Conservation (phyloP, 2,888 invertebrate genomes). For the Melieria omissa region DNA sequence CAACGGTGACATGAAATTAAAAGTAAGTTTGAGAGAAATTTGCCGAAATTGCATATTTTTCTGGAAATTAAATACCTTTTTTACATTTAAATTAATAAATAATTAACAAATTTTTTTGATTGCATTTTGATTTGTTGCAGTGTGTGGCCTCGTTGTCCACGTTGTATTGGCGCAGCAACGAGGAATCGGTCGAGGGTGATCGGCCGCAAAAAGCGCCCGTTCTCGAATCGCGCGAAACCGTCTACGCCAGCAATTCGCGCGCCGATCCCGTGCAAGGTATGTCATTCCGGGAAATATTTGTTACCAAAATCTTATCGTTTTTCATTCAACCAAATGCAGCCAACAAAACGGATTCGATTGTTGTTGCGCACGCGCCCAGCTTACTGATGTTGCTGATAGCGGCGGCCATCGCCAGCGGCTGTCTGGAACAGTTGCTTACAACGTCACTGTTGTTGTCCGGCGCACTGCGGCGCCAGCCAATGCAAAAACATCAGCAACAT, state of each 20-base stretch:
- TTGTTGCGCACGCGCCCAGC: slow-evolving; percentile 54
- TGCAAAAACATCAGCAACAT: slow-evolving; percentile 15
- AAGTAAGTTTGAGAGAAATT: slow-evolving; percentile 62
- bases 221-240: slow-evolving; percentile 77
- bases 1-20: slow-evolving; percentile 79
- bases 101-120: background rate
- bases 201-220: slow-evolving; percentile 75
- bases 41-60: background rate
- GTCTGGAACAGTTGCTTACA: slow-evolving; percentile 42
- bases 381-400: slow-evolving; percentile 53
- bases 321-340: slow-evolving; percentile 67
- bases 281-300: slow-evolving; percentile 67
- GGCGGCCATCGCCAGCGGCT: slow-evolving; percentile 52
- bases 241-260: slow-evolving; percentile 69
- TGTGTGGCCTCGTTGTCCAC: slow-evolving; percentile 79
- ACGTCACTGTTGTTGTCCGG: slow-evolving; percentile 19
- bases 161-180: slow-evolving; percentile 79
- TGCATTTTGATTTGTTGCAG: slow-evolving; percentile 49
- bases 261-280: slow-evolving; percentile 79
- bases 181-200: slow-evolving; percentile 80
- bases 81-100: background rate
- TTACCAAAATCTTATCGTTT: slow-evolving; percentile 67
- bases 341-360: slow-evolving; percentile 59
- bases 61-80: background rate
- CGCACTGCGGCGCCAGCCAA: slow-evolving; percentile 24